Evolutionary conservation across 2,888 invertebrate genomes (phyloP).

Genomic region (Ophion obscuratus): DNA sequence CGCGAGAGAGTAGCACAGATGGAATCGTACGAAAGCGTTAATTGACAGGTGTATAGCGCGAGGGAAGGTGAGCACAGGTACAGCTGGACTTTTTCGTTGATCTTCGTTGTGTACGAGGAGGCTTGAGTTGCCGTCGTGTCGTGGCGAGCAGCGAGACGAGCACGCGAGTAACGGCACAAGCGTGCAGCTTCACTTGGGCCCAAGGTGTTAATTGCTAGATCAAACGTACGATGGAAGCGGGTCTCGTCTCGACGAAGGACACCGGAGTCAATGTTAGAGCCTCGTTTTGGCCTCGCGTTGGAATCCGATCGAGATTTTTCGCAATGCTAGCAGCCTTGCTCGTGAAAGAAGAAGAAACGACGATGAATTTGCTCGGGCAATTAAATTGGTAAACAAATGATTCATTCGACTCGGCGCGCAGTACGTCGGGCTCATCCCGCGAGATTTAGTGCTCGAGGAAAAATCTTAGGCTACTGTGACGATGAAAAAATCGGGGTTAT

Average conservation of each 20-base stretch:
- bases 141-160: slow-evolving; percentile 15
- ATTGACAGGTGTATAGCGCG: slow-evolving; percentile 52
- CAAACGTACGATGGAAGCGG: slow-evolving; percentile 60
- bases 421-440: too few species aligned
- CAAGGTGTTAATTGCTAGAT: slow-evolving; percentile 68
- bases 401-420: neutral
- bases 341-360: too few species aligned
- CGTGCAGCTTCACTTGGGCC: slow-evolving; percentile 63
- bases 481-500: too few species aligned
- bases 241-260: slow-evolving; percentile 46
- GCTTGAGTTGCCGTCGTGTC: slow-evolving; percentile 26
- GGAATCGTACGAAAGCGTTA: slow-evolving; percentile 56
- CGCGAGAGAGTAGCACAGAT: slow-evolving; percentile 5
- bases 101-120: slow-evolving; percentile 12
- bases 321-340: neutral
- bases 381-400: neutral
- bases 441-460: slow-evolving; percentile 10
- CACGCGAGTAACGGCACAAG: slow-evolving; percentile 69
- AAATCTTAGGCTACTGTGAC: neutral
- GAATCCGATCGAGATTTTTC: neutral
- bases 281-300: neutral
- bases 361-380: neutral
- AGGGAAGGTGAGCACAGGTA: slow-evolving; percentile 21
- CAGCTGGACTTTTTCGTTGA: slow-evolving; percentile 51
- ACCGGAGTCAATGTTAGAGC: neutral